Percentiles rank a stretch among this genome's conserved stretches.
These are phyloP conservation scores for Drosophila equinoxialis DNA, from an alignment of 1,140 invertebrate species.

Conservation along the genomic window DNA sequence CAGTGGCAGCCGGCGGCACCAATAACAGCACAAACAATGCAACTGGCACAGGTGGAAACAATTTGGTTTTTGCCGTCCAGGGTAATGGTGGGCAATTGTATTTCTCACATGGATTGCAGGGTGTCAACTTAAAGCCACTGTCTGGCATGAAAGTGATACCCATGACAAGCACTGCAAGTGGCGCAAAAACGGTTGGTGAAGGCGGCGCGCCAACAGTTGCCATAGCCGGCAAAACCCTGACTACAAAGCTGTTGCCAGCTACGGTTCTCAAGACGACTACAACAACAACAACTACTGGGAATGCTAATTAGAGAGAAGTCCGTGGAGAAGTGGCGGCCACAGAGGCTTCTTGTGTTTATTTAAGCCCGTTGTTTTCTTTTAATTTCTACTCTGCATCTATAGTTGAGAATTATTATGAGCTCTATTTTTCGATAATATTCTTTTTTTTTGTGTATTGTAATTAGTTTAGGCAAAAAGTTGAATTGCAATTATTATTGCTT, in stretches of 20 bases:
- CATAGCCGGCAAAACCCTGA: constrained; percentile 46
- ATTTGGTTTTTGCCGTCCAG: constrained; percentile 87
- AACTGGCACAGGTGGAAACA: constrained; percentile 67
- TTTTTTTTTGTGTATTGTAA: constrained; percentile 20
- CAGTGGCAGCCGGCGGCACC: constrained; percentile 7
- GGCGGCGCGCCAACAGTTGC: constrained; percentile 15
- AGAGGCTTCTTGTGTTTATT: constrained; percentile 54
- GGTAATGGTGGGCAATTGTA: constrained; percentile 85
- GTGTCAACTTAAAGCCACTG: constrained; percentile 87
- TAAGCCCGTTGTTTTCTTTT: constrained; percentile 49
- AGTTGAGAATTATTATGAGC: constrained; percentile 26
- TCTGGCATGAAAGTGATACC: constrained; percentile 87
- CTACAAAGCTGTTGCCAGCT: constrained; percentile 52
- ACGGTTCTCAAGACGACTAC: constrained; percentile 48
- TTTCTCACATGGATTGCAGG: constrained; percentile 85
- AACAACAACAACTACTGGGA: constrained; percentile 54
- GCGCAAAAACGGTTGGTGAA: constrained; percentile 26
- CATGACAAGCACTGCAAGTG: constrained; percentile 36
- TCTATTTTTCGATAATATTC: constrained; percentile 26
- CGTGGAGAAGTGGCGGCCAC: neutral
- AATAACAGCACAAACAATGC: constrained; percentile 6
- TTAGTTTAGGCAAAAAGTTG: constrained; percentile 48
- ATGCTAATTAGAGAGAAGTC: constrained; percentile 49
- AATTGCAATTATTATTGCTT: constrained; percentile 35
- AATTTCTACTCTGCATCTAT: constrained; percentile 13